These are phyloP conservation scores for Tychaedon coryphoeus DNA, from an alignment of 2,113 vertebrate species.

Conservation along the genomic window DNA sequence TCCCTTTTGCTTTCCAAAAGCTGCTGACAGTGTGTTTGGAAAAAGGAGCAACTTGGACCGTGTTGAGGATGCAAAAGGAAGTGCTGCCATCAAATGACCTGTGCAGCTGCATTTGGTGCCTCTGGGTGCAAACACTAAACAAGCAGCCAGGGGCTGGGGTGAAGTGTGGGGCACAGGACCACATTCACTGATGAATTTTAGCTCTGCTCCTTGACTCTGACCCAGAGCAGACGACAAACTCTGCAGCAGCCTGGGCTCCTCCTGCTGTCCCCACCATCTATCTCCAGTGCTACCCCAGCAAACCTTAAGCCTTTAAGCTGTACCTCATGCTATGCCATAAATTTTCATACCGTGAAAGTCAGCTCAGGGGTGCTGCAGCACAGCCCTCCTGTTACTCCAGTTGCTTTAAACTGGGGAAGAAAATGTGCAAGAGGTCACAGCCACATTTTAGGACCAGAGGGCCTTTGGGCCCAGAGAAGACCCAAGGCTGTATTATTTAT, in stretches of 20 bases:
- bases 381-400: background rate
- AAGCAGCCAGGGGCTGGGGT: background rate
- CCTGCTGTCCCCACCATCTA: background rate
- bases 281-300: background rate
- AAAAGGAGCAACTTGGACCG: background rate
- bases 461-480: background rate
- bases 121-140: background rate
- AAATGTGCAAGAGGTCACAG: background rate
- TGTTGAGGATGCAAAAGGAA: background rate
- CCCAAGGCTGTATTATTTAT: background rate
- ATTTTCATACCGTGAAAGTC: background rate
- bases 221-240: background rate
- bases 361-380: background rate
- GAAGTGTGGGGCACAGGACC: rapidly evolving
- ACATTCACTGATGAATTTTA: background rate
- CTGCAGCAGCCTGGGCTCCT: background rate
- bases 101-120: background rate
- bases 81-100: background rate
- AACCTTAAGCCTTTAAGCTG: constrained; percentile 14
- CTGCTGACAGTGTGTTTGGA: background rate
- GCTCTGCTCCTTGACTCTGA: background rate
- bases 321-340: background rate
- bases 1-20: background rate
- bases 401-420: background rate
- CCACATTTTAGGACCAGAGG: background rate